A percentile compares a stretch with the other conserved stretches of the same genome.
phyloP scores from a whole-genome alignment of 2,888 invertebrate genomes.

The Strigamia crassipes region DNA sequence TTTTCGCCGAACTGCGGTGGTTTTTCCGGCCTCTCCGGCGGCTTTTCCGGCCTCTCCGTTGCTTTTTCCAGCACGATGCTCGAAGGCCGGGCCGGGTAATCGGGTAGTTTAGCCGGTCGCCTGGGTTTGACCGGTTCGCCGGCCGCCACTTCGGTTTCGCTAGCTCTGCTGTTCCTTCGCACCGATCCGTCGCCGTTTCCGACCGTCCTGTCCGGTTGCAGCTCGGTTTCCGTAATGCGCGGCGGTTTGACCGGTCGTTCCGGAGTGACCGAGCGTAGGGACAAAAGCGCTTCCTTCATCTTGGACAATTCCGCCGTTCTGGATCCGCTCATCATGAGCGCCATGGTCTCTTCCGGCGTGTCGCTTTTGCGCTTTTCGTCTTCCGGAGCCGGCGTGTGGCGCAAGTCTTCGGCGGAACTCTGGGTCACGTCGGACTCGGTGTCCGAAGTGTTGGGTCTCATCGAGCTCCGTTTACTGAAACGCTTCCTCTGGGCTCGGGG shows the following conservation, averaged over 20 bases:
- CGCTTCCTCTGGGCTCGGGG: not conserved
- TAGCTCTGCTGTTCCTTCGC: not conserved
- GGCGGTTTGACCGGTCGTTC: constrained; percentile 10
- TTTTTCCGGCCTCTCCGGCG: not conserved
- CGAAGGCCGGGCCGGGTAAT: not conserved
- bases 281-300: not conserved
- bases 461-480: not conserved
- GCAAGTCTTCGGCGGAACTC: not conserved
- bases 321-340: not conserved
- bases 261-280: not conserved
- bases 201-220: not conserved
- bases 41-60: not conserved
- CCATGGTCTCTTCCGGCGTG: not conserved
- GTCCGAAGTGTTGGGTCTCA: not conserved
- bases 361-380: not conserved
- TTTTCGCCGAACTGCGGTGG: not conserved
- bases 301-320: not conserved
- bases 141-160: not conserved
- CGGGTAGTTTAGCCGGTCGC: not conserved
- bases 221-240: not conserved
- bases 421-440: not conserved
- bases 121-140: not conserved
- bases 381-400: not conserved
- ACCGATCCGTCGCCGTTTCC: not conserved
- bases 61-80: not conserved